A percentile compares a stretch with the other conserved stretches of the same genome.
Evolutionary conservation across 2,888 invertebrate species (phyloP).

Genomic region (Torymus auratus): DNA sequence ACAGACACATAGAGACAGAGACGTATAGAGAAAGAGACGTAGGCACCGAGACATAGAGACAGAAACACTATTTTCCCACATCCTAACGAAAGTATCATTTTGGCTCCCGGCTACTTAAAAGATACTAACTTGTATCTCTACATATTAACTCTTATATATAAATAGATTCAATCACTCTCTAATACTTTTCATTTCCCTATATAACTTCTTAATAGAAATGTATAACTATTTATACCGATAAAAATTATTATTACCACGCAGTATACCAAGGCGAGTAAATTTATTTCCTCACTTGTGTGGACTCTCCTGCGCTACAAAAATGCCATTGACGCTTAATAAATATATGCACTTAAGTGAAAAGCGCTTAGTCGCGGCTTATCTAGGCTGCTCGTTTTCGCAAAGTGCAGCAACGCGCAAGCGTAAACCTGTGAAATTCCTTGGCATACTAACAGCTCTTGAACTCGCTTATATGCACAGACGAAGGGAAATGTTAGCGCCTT

Average conservation of each 20-base stretch:
- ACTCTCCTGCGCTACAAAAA: background rate
- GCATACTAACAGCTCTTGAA: constrained; percentile 30
- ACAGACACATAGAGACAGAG: too few species aligned
- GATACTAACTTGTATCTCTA: too few species aligned
- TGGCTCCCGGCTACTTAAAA: too few species aligned
- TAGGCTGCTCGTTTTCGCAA: constrained; percentile 30
- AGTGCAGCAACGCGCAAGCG: constrained; percentile 18
- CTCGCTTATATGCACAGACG: background rate
- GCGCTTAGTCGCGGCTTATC: constrained; percentile 43
- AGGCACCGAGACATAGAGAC: too few species aligned
- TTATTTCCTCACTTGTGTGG: constrained; percentile 26
- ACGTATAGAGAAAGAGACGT: too few species aligned
- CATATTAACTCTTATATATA: too few species aligned
- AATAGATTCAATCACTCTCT: too few species aligned
- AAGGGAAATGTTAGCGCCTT: constrained; percentile 39
- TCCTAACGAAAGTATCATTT: too few species aligned
- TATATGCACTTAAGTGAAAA: constrained; percentile 42
- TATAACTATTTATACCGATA: background rate
- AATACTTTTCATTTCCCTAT: too few species aligned
- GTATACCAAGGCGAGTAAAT: constrained; percentile 12
- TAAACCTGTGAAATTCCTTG: constrained; percentile 49
- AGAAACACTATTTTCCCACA: too few species aligned
- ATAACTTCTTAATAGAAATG: too few species aligned
- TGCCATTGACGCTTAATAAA: constrained; percentile 41
- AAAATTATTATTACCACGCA: constrained; percentile 6